A percentile compares a stretch with the other conserved stretches of the same genome.
phyloP scores from a whole-genome alignment of 2,797 vertebrate species.

The Poeciliopsis gracilis region DNA sequence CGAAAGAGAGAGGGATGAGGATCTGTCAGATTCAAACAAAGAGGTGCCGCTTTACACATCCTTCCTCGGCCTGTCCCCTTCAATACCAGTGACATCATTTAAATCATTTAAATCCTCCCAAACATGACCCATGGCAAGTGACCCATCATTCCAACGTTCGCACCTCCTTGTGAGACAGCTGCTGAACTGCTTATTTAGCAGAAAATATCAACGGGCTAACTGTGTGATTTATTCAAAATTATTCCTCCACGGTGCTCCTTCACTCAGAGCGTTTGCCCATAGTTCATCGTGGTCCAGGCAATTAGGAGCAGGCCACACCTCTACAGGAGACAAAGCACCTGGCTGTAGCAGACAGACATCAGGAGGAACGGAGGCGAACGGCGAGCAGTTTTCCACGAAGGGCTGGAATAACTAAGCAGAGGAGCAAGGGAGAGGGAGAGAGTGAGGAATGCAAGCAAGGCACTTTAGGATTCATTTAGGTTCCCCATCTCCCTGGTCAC shows the following conservation, averaged over 20 bases:
- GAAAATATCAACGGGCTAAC: conserved; percentile 73
- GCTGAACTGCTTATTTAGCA: conserved; percentile 77
- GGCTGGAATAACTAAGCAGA: conserved; percentile 73
- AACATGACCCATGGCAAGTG: conserved; percentile 79
- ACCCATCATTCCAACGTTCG: conserved; percentile 74
- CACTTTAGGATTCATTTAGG: conserved; percentile 81
- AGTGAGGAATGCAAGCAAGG: conserved; percentile 78
- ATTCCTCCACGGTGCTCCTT: conserved; percentile 76
- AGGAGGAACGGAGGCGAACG: conserved; percentile 63
- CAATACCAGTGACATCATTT: conserved; percentile 78
- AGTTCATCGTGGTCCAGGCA: conserved; percentile 75
- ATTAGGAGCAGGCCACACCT: conserved; percentile 78
- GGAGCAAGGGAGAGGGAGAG: conserved; percentile 64
- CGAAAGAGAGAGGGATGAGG: conserved; percentile 69
- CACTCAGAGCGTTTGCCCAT: conserved; percentile 72
- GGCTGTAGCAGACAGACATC: conserved; percentile 70
- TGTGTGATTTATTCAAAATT: conserved; percentile 82
- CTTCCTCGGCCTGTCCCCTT: conserved; percentile 74
- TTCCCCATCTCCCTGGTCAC: conserved; percentile 79
- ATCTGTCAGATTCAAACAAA: conserved; percentile 80
- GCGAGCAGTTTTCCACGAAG: conserved; percentile 54
- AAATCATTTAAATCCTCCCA: conserved; percentile 80
- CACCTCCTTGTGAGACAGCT: conserved; percentile 66
- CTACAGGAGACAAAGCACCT: conserved; percentile 76
- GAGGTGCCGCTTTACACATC: conserved; percentile 76